A percentile compares a stretch with the other conserved stretches of the same genome.
These are phyloP conservation scores for Acanthosepion esculentum DNA, from an alignment of 2,888 invertebrate genomes.

Conservation along the genomic window DNA sequence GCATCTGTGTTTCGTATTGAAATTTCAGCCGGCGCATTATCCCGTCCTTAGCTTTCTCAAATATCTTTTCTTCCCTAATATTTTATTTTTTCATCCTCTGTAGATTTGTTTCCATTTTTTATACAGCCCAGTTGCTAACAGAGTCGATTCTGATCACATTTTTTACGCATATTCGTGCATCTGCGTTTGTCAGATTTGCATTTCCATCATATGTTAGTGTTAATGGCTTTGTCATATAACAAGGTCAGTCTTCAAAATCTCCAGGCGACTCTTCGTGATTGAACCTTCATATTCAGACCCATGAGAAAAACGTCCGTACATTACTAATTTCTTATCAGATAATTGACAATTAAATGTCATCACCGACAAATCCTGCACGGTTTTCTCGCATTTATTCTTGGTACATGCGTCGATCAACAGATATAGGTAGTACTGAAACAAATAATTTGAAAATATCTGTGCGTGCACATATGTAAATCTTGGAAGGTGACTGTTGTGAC, in stretches of 20 bases:
- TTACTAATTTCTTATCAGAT: neutral
- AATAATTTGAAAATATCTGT: neutral
- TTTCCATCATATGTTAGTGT: neutral
- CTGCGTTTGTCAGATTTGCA: neutral
- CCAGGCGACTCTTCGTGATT: neutral
- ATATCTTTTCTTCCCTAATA: too few relatives aligned
- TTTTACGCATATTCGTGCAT: too few relatives aligned
- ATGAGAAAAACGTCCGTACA: neutral
- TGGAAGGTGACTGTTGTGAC: too few relatives aligned
- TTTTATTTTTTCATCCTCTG: neutral
- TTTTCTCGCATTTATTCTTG: neutral
- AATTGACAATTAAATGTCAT: neutral
- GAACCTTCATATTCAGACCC: neutral
- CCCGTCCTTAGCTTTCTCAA: too few relatives aligned
- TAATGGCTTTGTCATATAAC: neutral
- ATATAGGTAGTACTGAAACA: neutral
- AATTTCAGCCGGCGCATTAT: too few relatives aligned
- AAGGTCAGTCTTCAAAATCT: neutral
- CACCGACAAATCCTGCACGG: neutral
- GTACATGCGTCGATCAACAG: neutral
- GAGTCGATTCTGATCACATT: neutral
- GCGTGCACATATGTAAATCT: neutral
- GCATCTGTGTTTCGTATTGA: too few relatives aligned
- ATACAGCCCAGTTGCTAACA: neutral
- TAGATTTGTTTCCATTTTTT: neutral